These are phyloP conservation scores for Scleropages formosus DNA, from an alignment of 2,797 vertebrate species.

Conservation along the genomic window DNA sequence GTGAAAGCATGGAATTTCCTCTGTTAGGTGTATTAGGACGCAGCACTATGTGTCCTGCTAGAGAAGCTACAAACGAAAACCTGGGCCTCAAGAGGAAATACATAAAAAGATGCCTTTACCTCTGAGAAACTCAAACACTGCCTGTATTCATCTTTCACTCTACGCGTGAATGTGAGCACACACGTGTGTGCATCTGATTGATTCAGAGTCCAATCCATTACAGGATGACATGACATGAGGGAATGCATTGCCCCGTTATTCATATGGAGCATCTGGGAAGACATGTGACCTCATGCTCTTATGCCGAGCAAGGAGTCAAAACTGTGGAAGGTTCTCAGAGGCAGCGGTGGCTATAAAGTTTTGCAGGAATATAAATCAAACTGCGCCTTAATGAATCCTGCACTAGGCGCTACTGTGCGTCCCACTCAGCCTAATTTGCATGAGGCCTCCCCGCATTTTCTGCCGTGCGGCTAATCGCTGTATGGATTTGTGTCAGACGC, in stretches of 20 bases:
- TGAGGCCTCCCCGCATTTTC: no score
- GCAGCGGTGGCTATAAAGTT: background rate
- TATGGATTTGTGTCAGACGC: no score
- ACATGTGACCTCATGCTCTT: constrained; percentile 13
- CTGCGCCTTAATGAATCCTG: constrained; percentile 26
- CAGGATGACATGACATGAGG: background rate
- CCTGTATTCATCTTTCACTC: no score
- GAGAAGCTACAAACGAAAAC: no score
- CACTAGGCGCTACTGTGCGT: background rate
- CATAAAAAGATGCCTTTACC: no score
- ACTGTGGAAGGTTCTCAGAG: background rate
- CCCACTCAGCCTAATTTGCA: constrained; percentile 28
- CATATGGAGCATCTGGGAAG: background rate
- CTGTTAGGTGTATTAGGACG: no score
- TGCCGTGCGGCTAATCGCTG: no score
- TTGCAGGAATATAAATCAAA: constrained; percentile 15
- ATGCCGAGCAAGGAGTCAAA: constrained; percentile 12
- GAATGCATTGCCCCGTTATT: background rate
- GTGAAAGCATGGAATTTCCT: no score
- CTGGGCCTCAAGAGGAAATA: no score
- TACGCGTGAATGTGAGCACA: no score
- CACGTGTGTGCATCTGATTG: background rate
- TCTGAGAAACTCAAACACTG: constrained; percentile 33
- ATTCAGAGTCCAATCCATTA: background rate
- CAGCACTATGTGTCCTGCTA: no score